These are phyloP conservation scores for Celastrina argiolus DNA, from an alignment of 2,888 invertebrate species.

Conservation along the genomic window DNA sequence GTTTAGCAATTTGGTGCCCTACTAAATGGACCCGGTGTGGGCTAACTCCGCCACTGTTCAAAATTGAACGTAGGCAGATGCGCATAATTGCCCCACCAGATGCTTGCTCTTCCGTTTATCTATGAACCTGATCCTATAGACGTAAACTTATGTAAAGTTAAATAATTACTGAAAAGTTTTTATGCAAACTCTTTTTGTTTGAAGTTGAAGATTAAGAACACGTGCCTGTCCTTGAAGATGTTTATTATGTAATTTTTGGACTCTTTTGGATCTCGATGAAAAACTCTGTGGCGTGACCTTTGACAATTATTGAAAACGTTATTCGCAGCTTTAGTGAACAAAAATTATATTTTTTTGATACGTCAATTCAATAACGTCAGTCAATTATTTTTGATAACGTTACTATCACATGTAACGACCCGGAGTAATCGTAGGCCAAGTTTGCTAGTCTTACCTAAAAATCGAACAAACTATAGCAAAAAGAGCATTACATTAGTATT, in stretches of 20 bases:
- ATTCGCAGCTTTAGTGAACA: too few species aligned
- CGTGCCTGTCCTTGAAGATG: neutral
- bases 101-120: conserved; percentile 66
- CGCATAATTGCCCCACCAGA: conserved; percentile 74
- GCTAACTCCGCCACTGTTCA: conserved; percentile 69
- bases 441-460: too few species aligned
- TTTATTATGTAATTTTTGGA: neutral
- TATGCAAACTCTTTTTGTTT: neutral
- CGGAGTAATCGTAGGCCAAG: too few species aligned
- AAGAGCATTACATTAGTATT: too few species aligned
- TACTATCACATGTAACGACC: too few species aligned
- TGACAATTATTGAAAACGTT: too few species aligned
- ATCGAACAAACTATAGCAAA: too few species aligned
- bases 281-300: too few species aligned
- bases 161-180: conserved; percentile 1
- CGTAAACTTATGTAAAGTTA: conserved; percentile 15
- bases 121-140: conserved; percentile 50
- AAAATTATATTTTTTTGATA: too few species aligned
- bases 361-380: too few species aligned
- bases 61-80: conserved; percentile 78
- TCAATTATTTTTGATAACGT: too few species aligned
- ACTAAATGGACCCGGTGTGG: conserved; percentile 68
- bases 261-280: too few species aligned
- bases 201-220: neutral
- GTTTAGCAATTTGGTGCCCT: conserved; percentile 77